phyloP scores from a whole-genome alignment of 2,888 invertebrate species.

The Melikaiella ostensackeni region DNA sequence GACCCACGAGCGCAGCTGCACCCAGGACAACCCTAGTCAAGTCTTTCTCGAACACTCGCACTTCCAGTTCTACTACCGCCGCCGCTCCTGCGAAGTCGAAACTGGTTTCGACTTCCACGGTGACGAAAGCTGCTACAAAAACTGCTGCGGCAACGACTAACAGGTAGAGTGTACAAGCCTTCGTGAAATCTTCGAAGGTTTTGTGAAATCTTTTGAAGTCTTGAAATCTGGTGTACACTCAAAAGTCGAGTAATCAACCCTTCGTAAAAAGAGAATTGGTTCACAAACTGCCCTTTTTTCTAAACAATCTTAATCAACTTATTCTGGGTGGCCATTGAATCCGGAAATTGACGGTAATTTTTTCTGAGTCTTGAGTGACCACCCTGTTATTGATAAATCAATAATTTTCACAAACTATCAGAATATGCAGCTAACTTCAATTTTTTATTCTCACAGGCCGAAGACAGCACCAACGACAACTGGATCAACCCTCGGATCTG shows the following conservation, averaged over 20 bases:
- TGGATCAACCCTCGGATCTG: slow-evolving; percentile 49
- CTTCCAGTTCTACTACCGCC: slow-evolving; percentile 64
- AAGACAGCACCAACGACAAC: slow-evolving; percentile 65
- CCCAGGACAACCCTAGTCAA: slow-evolving; percentile 58
- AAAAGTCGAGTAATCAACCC: too few species aligned
- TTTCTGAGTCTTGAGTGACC: too few species aligned
- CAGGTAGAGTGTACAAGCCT: slow-evolving; percentile 30
- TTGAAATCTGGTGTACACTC: too few species aligned
- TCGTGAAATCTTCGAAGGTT: too few species aligned
- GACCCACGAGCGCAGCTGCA: slow-evolving; percentile 52
- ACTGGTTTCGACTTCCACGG: slow-evolving; percentile 48
- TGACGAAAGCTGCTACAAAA: slow-evolving; percentile 53
- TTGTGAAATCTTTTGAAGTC: too few species aligned
- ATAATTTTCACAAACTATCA: not conserved
- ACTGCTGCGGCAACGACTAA: slow-evolving; percentile 50
- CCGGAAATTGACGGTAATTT: too few species aligned
- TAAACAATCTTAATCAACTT: too few species aligned
- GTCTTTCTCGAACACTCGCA: slow-evolving; percentile 55
- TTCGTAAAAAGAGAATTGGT: not conserved
- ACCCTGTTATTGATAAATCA: too few species aligned
- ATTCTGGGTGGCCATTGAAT: too few species aligned
- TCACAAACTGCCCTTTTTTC: too few species aligned
- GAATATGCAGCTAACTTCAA: not conserved
- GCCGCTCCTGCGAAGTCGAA: slow-evolving; percentile 54
- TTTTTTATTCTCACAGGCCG: slow-evolving; percentile 48